A percentile compares a stretch with the other conserved stretches of the same genome.
Evolutionary conservation across 2,888 invertebrate genomes (phyloP).

Genomic region (Sarcophaga variegata): DNA sequence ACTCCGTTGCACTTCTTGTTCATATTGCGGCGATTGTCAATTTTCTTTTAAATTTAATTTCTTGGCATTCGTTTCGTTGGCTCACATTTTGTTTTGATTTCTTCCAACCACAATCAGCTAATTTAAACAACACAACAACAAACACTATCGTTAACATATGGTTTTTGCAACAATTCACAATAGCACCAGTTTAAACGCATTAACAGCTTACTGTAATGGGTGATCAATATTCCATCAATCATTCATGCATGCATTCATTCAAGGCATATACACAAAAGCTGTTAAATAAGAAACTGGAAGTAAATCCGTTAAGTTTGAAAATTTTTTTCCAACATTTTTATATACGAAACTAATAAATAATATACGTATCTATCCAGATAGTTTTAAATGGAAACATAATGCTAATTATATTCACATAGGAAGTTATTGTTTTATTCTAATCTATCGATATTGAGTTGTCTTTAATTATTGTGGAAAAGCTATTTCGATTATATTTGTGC

Average conservation of each 20-base stretch:
- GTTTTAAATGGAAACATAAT: no score
- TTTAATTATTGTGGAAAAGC: no score
- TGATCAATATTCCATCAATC: no score
- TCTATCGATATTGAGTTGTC: no score
- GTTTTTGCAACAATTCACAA: background rate
- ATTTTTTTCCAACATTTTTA: no score
- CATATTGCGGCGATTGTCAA: slow-evolving; percentile 20
- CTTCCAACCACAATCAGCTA: background rate
- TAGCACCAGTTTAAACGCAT: background rate
- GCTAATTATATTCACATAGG: no score
- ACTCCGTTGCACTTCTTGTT: slow-evolving; percentile 2
- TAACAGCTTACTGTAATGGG: background rate
- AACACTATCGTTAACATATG: background rate
- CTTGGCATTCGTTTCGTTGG: background rate
- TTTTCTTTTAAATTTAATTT: slow-evolving; percentile 20
- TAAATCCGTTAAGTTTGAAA: no score
- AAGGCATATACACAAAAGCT: background rate
- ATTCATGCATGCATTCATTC: no score
- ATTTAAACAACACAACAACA: background rate
- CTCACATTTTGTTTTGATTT: background rate
- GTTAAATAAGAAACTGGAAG: background rate
- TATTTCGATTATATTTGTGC: no score
- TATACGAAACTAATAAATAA: no score
- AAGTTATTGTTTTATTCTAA: no score
- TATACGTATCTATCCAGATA: no score